Evolutionary conservation across 2,113 vertebrate species (phyloP).

Genomic region (Oreochromis aureus): DNA sequence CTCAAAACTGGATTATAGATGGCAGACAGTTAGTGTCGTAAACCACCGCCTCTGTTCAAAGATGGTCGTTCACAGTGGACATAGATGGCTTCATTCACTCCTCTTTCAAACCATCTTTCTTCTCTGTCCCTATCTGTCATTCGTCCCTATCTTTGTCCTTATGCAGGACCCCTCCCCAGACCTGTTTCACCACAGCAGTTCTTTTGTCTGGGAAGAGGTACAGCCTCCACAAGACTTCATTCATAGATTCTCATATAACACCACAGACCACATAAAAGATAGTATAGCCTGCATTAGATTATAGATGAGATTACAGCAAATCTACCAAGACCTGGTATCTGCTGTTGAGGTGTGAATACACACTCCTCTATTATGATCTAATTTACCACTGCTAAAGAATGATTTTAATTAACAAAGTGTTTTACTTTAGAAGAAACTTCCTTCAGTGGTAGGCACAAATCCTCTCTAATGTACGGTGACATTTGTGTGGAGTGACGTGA

Average conservation of each 20-base stretch:
- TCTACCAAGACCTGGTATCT: neutral
- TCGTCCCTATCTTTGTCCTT: neutral
- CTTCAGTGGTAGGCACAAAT: neutral
- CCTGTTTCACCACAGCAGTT: neutral
- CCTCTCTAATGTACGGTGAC: constrained; percentile 7
- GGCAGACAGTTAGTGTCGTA: neutral
- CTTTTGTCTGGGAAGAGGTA: neutral
- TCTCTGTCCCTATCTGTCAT: neutral
- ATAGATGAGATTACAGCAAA: neutral
- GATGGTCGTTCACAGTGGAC: neutral
- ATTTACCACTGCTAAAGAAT: neutral
- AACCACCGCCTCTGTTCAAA: neutral
- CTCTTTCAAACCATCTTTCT: neutral
- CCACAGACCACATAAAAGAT: too few species aligned
- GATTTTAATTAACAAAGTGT: neutral
- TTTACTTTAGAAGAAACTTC: neutral
- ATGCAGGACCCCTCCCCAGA: accelerated
- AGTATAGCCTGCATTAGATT: neutral
- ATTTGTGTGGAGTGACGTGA: neutral
- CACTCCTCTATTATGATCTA: neutral
- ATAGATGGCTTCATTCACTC: neutral
- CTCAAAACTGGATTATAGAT: neutral
- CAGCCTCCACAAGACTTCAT: neutral
- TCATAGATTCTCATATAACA: neutral
- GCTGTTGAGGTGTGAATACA: neutral